phyloP scores from a whole-genome alignment of 2,113 vertebrate species.

The Gnathonemus longibarbis region DNA sequence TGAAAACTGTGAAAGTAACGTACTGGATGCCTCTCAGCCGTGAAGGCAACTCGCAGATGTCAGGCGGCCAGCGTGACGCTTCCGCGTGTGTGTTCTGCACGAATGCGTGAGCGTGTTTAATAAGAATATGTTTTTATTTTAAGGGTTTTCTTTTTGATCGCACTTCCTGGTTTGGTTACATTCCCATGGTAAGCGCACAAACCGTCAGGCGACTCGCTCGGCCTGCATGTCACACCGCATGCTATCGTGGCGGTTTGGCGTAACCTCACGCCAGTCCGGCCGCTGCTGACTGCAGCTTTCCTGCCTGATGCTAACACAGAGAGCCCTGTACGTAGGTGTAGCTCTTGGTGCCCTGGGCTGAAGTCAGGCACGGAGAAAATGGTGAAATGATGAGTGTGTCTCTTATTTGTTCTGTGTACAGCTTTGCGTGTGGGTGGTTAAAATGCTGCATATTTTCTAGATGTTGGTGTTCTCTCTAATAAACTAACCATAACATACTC shows the following conservation, averaged over 20 bases:
- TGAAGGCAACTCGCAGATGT: slow-evolving; percentile 3
- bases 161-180: neutral
- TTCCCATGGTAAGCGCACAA: neutral
- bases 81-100: neutral
- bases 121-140: neutral
- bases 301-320: neutral
- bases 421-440: neutral
- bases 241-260: neutral
- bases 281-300: neutral
- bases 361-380: neutral
- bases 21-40: slow-evolving; percentile 1
- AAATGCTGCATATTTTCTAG: neutral
- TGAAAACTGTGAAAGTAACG: neutral
- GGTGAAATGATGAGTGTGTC: neutral
- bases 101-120: neutral
- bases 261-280: neutral
- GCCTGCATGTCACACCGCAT: neutral
- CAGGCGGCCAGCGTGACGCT: neutral
- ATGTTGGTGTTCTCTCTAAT: neutral
- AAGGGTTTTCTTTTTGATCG: neutral
- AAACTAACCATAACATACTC: neutral
- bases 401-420: neutral
- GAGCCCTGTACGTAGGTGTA: neutral
- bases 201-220: neutral
- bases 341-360: neutral